Conservation (phyloP, 1,140 invertebrate genomes). For the Drosophila subpulchrella region DNA sequence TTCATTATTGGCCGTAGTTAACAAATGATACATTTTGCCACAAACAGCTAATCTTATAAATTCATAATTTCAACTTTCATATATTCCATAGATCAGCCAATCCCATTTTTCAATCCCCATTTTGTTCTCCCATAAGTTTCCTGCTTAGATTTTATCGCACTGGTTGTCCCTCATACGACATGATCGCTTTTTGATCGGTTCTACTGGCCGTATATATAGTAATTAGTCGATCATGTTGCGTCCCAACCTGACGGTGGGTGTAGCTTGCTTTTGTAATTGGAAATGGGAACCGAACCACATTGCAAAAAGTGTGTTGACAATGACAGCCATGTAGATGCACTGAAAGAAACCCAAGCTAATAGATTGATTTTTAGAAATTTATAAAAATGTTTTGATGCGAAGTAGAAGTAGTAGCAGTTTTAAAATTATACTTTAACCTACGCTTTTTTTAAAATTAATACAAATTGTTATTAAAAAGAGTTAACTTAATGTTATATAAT, state of each 20-base stretch:
- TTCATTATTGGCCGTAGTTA: neutral
- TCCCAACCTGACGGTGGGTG: slow-evolving; percentile 25
- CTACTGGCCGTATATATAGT: slow-evolving; percentile 3
- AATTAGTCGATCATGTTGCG: slow-evolving; percentile 9
- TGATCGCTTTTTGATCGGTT: slow-evolving; percentile 6
- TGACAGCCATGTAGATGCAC: slow-evolving; percentile 23
- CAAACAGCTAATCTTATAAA: slow-evolving; percentile 1
- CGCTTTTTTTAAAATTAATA: too few species aligned
- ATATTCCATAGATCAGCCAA: slow-evolving; percentile 7
- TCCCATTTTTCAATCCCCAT: slow-evolving; percentile 23
- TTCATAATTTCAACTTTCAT: neutral
- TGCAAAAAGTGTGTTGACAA: slow-evolving; percentile 44
- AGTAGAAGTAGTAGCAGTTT: too few species aligned
- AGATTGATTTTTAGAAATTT: neutral
- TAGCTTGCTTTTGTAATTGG: slow-evolving; percentile 45
- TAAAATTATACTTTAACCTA: too few species aligned
- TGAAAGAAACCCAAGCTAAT: neutral
- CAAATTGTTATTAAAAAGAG: too few species aligned
- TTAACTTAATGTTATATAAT: too few species aligned
- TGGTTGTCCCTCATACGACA: slow-evolving; percentile 25
- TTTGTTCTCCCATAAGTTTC: slow-evolving; percentile 24
- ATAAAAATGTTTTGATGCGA: too few species aligned
- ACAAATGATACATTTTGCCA: neutral
- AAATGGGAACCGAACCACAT: slow-evolving; percentile 24
- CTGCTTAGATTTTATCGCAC: slow-evolving; percentile 46